Conservation (phyloP, 2,797 vertebrate genomes). For the Siniperca scherzeri region DNA sequence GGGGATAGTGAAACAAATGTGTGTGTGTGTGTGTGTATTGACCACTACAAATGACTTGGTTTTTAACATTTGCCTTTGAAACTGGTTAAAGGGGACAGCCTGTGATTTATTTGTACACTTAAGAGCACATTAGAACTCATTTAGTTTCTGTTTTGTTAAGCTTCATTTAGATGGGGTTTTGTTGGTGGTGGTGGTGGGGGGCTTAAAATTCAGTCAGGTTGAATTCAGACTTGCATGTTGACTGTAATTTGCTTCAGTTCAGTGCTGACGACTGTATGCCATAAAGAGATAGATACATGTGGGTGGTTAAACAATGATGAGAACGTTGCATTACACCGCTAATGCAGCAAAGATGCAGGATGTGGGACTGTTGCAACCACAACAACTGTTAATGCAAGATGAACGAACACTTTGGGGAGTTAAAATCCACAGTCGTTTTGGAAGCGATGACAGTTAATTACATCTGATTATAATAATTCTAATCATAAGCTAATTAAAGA, state of each 20-base stretch:
- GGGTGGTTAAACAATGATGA: neutral
- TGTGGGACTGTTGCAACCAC: neutral
- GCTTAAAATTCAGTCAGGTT: neutral
- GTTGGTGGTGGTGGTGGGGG: too few species aligned
- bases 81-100: slow-evolving; percentile 34
- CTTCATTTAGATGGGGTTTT: neutral
- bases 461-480: neutral
- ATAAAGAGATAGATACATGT: neutral
- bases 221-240: neutral
- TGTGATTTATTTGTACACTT: slow-evolving; percentile 19
- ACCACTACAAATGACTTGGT: neutral
- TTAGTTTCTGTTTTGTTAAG: neutral
- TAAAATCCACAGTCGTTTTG: neutral
- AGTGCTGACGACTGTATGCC: neutral
- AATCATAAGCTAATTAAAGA: neutral
- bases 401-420: neutral
- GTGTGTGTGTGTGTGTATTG: slow-evolving; percentile 7
- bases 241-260: neutral
- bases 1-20: neutral
- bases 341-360: neutral
- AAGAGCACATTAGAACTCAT: neutral
- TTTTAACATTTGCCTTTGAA: slow-evolving; percentile 35
- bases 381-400: neutral
- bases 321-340: too few species aligned
- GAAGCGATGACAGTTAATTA: too few species aligned